Evolutionary conservation across 2,113 vertebrate species (phyloP).

Genomic region (Ictalurus punctatus): DNA sequence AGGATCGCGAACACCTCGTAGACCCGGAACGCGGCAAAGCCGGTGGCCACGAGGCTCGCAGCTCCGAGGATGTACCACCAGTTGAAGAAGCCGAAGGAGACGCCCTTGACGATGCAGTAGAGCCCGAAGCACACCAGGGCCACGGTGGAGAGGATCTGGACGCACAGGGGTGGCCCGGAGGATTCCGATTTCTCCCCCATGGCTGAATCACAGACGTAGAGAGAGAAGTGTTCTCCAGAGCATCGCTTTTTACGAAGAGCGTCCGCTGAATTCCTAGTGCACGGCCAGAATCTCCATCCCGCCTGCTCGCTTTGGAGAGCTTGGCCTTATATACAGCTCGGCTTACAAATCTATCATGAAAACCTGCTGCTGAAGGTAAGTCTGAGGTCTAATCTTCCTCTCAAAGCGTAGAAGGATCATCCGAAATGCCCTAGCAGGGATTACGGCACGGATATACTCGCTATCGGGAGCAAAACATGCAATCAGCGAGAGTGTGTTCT

Average conservation of each 20-base stretch:
- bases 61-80: slow-evolving; percentile 68
- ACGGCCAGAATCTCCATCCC: background rate
- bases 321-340: slow-evolving; percentile 32
- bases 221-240: background rate
- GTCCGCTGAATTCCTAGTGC: background rate
- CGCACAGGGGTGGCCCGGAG: slow-evolving; percentile 57
- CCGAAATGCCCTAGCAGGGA: slow-evolving; percentile 14
- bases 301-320: background rate
- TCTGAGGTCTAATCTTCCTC: slow-evolving; percentile 41
- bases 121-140: slow-evolving; percentile 60
- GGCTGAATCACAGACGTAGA: background rate
- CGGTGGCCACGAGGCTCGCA: slow-evolving; percentile 58
- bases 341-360: slow-evolving; percentile 19
- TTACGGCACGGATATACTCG: slow-evolving; percentile 10
- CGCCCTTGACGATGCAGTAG: slow-evolving; percentile 64
- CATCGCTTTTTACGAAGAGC: background rate
- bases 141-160: slow-evolving; percentile 63
- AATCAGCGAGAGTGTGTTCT: slow-evolving; percentile 50
- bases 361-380: slow-evolving; percentile 4
- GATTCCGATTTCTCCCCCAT: slow-evolving; percentile 52
- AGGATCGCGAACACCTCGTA: slow-evolving; percentile 62
- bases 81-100: slow-evolving; percentile 64
- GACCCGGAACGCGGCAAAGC: slow-evolving; percentile 64
- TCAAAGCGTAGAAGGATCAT: slow-evolving; percentile 2
- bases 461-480: background rate